Percentiles rank a stretch among this genome's conserved stretches.
These are phyloP conservation scores for Sardinella longiceps DNA, from an alignment of 2,797 vertebrate genomes.

Conservation along the genomic window DNA sequence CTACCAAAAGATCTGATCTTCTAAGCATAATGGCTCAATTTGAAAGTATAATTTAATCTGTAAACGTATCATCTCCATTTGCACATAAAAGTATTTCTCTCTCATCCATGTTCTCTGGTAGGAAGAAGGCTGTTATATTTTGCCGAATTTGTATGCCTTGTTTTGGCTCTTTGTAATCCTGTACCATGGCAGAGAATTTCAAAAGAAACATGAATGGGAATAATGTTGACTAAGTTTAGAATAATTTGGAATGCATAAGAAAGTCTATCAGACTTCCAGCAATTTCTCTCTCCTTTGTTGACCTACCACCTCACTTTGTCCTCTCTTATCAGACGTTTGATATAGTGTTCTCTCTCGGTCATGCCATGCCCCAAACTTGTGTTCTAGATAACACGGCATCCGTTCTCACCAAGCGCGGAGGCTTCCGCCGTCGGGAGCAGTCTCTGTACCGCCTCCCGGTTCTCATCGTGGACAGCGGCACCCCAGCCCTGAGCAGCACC, in stretches of 20 bases:
- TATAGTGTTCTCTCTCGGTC: not conserved
- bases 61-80: slow-evolving; percentile 33
- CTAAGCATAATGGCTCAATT: slow-evolving; percentile 51
- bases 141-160: not conserved
- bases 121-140: slow-evolving; percentile 3
- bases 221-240: not conserved
- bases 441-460: slow-evolving; percentile 87
- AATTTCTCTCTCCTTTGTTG: not conserved
- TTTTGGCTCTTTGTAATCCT: slow-evolving; percentile 5
- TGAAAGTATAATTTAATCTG: slow-evolving; percentile 57
- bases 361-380: not conserved
- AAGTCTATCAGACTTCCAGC: not conserved
- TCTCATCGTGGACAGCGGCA: slow-evolving; percentile 91
- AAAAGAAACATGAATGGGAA: not conserved
- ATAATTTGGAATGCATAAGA: not conserved
- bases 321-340: not conserved
- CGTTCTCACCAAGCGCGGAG: slow-evolving; percentile 83
- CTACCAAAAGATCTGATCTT: slow-evolving; percentile 50
- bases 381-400: slow-evolving; percentile 91
- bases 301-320: not conserved
- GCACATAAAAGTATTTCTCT: slow-evolving; percentile 22
- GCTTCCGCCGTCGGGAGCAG: slow-evolving; percentile 90
- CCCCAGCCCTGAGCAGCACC: slow-evolving; percentile 91
- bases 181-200: not conserved
- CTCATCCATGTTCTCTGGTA: slow-evolving; percentile 1